Conservation (phyloP, 2,888 invertebrate species). For the Chorisops tibialis region DNA sequence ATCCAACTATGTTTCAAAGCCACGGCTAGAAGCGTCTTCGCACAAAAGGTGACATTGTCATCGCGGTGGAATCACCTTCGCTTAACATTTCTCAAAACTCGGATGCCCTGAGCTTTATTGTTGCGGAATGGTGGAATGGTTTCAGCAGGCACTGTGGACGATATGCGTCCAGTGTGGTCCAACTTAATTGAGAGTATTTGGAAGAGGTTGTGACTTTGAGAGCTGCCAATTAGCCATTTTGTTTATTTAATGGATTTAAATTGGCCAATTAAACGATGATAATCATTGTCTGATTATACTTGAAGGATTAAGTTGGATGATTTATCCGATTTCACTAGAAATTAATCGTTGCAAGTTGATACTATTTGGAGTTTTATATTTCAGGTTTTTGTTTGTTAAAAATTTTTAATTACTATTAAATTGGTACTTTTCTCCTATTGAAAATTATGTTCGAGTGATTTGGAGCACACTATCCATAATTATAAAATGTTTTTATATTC, state of each 20-base stretch:
- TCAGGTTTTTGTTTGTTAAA: no score
- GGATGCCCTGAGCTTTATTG: constrained; percentile 15
- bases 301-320: no score
- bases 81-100: constrained; percentile 6
- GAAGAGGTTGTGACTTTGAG: neutral
- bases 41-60: constrained; percentile 11
- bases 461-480: no score
- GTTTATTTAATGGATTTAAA: constrained; percentile 20
- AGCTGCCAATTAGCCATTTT: constrained; percentile 16
- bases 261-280: constrained; percentile 20
- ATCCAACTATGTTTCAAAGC: neutral
- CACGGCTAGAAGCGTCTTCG: neutral
- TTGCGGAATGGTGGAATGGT: neutral
- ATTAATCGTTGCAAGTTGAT: no score
- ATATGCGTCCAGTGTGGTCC: constrained; percentile 10
- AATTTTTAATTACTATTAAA: no score
- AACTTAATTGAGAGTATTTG: constrained; percentile 9
- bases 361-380: no score
- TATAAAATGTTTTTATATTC: no score
- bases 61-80: neutral
- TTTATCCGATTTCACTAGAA: no score
- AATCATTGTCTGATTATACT: neutral
- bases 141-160: neutral
- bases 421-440: no score
- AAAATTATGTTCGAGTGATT: no score